Evolutionary conservation across 1,140 invertebrate species (phyloP), one percentile per base, ranked within the genome.

Genomic region (Platyscapa corneri): DNA sequence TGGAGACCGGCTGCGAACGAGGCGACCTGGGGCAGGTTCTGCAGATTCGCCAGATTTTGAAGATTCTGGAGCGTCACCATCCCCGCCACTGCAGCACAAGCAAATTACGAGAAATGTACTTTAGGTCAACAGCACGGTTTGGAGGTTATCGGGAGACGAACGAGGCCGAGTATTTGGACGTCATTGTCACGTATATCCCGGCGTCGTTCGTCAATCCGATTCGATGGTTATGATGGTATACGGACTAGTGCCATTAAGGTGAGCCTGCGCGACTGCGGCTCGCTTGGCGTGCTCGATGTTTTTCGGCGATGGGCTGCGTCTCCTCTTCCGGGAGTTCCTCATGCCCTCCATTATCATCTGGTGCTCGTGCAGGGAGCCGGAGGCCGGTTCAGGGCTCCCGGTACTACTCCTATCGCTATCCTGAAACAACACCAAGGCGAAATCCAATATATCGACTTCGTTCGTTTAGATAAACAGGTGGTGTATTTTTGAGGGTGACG

Each of bases 171-270:
- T 3, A 60, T 60, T 6, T 23, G 23, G 23, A 27, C 27, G 56
- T 27, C 56, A 60, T 60, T 60, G 10, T 60, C 56, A 27, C 23
- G n/a, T n/a, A 23, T 27, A 27, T 60, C 56, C 56, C 56, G 56
- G 20, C 67, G 3, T 39, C 67, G 67, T 39, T 72, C 67, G 0
- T 39, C 34, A 12, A 16, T 67, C 32, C 14, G 14, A 1, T 8
- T 34, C 32, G 8, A 67, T 67, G 23, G 53, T 30, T 46, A 32
- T n/a, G n/a, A n/a, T n/a, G n/a, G n/a, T 92, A 88, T 95, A 95
- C 95, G 94, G 94, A 97, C 96, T 96, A 91, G 96, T 96, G 93
- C 96, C 96, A 93, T 97, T 95, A n/a, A 95, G 91, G 90, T 95
- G 95, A 32, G 94, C 94, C 86, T 89, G 93, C 74, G 90, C 93